phyloP scores from a whole-genome alignment of 2,113 vertebrate genomes.

The Phylloscopus trochilus region DNA sequence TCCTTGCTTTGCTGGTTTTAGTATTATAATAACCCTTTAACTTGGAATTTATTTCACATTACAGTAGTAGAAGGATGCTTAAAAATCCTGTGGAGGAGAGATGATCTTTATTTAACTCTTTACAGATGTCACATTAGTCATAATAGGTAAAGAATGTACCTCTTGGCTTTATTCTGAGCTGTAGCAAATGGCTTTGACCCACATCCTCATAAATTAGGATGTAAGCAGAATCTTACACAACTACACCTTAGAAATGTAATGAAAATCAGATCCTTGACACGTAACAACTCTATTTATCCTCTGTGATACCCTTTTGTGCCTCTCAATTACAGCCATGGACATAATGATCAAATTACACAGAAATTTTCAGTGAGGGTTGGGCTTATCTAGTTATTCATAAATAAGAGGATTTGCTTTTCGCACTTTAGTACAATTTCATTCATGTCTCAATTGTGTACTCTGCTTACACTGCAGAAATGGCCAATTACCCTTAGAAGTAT shows the following conservation, averaged over 20 bases:
- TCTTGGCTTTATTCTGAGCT: slow-evolving; percentile 43
- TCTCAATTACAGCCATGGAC: background rate
- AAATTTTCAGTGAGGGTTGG: background rate
- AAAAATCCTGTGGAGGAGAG: background rate
- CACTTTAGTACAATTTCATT: background rate
- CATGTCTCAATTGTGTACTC: background rate
- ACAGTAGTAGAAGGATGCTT: background rate
- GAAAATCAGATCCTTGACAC: background rate
- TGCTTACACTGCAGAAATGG: background rate
- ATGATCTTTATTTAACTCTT: slow-evolving; percentile 37
- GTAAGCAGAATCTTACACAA: slow-evolving; percentile 14
- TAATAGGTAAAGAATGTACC: slow-evolving; percentile 41
- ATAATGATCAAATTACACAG: background rate
- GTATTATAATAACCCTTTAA: background rate
- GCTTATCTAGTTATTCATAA: background rate
- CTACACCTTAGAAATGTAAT: background rate
- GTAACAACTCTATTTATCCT: slow-evolving; percentile 20
- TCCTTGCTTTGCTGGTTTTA: background rate
- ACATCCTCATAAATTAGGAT: slow-evolving; percentile 36
- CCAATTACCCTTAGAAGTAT: background rate
- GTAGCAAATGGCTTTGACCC: slow-evolving; percentile 24
- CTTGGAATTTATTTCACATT: background rate
- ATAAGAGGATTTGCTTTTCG: slow-evolving; percentile 6
- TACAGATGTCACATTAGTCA: slow-evolving; percentile 56
- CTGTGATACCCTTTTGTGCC: background rate